Base-by-base conservation (phyloP, 2,113 vertebrate genomes). In the Ammodytes marinus region DNA sequence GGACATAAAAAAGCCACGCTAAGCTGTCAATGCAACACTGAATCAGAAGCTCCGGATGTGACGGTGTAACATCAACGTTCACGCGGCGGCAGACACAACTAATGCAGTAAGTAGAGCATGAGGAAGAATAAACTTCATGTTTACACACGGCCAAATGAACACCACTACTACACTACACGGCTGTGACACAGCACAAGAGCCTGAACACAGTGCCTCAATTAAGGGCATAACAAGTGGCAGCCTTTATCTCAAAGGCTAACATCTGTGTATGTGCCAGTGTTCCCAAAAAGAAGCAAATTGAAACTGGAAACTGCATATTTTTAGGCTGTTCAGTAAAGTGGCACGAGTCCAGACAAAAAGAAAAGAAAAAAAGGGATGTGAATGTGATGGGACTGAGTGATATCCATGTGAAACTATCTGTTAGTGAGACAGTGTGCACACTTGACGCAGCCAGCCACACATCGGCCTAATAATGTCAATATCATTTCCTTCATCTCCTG, bases 301-400 rank as follows among this genome's bases (percentile, higher is more conserved):
- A 81, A 82, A 71, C 42, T 82, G 86, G 87, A 91, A 91, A 84
- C 64, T 69, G 77, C 67, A 58, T 87, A 88, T 89, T 91, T 94
- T 92, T 85, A 88, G 89, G 82, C 61, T 63, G 54, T 77, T 82
- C 55, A 61, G 42, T 66, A 72, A 88, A 91, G 80, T 86, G 75
- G 82, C 50, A 27, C 27, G 47, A 72, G 11, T 45, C 35, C 50
- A 45, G 78, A 79, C 76, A 60, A 61, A 27, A 58, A 68, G 37
- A 67, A 59, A 27, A 27, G 27, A 27, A 27, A 27, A 27, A 27
- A 27, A 27, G 27, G 27, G 27, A 27, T 27, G 2, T 27, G 64
- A 75, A 0, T 39, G 46, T 50, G 46, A 72, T 15, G 47, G 6
- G 14, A 72, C 54, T 50, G 37, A 65, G 69, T 7, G 64, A 80